Evolutionary conservation across 2,888 invertebrate genomes (phyloP).

Genomic region (Schizaphis graminum): DNA sequence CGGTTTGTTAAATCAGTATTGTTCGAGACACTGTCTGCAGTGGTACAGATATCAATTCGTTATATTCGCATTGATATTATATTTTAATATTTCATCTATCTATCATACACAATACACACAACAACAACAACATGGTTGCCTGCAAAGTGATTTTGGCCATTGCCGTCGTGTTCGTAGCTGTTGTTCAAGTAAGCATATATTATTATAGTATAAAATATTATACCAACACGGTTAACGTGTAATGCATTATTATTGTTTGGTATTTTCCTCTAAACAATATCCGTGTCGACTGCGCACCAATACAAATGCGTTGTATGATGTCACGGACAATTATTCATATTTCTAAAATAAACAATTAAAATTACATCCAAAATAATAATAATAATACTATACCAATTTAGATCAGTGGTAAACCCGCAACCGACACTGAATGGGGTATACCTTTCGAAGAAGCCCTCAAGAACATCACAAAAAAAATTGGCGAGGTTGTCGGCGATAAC

Average conservation of each 20-base stretch:
- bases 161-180: not conserved
- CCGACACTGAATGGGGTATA: not conserved
- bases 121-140: slow-evolving; percentile 19
- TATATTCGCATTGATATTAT: not conserved
- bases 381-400: not conserved
- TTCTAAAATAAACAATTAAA: not conserved
- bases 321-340: not conserved
- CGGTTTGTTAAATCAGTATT: not conserved
- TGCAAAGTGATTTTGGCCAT: slow-evolving; percentile 22
- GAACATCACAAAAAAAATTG: not conserved
- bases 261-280: not conserved
- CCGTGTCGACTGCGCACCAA: no score
- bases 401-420: slow-evolving; percentile 13
- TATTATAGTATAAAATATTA: not conserved
- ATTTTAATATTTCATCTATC: not conserved
- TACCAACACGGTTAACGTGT: not conserved
- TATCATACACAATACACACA: not conserved
- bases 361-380: not conserved
- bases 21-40: not conserved
- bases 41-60: not conserved
- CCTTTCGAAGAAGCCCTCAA: not conserved
- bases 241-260: not conserved
- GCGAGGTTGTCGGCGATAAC: not conserved
- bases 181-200: slow-evolving; percentile 3
- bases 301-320: not conserved